Evolutionary conservation across 2,113 vertebrate species (phyloP).

Genomic region (Poicephalus gulielmi): DNA sequence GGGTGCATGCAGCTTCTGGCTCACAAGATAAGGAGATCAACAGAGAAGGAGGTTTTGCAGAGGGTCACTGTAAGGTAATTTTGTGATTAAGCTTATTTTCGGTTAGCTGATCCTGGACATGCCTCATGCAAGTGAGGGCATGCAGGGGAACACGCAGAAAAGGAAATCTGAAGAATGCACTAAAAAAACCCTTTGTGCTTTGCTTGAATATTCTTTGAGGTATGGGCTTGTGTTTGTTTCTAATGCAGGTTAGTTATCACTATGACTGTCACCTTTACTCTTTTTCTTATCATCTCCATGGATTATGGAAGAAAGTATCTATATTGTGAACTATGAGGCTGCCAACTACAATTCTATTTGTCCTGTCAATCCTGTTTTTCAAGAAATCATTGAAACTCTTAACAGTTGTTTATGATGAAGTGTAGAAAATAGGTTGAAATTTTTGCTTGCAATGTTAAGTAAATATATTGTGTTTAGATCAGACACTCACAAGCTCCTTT

Average conservation of each 20-base stretch:
- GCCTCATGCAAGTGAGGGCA: neutral
- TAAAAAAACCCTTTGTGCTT: neutral
- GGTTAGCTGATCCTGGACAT: neutral
- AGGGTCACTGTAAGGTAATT: conserved; percentile 4
- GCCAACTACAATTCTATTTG: neutral
- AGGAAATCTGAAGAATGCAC: neutral
- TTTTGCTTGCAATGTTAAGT: neutral
- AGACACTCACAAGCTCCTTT: neutral
- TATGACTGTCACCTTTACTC: rapidly evolving
- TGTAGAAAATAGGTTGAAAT: neutral
- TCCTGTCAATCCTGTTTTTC: neutral
- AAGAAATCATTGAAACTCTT: neutral
- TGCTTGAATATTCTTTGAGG: neutral
- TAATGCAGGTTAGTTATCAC: neutral
- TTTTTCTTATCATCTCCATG: neutral
- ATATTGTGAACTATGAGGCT: neutral
- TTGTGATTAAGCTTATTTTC: conserved; percentile 40
- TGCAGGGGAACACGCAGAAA: neutral
- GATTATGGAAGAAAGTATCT: neutral
- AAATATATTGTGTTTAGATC: neutral
- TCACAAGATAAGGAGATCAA: conserved; percentile 45
- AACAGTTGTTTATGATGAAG: neutral
- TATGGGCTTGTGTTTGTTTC: neutral
- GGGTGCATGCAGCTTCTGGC: neutral
- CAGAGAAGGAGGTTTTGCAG: neutral